A percentile compares a stretch with the other conserved stretches of the same genome.
phyloP scores from a whole-genome alignment of 2,888 invertebrate species.

The Cyrtodaria siliqua region DNA sequence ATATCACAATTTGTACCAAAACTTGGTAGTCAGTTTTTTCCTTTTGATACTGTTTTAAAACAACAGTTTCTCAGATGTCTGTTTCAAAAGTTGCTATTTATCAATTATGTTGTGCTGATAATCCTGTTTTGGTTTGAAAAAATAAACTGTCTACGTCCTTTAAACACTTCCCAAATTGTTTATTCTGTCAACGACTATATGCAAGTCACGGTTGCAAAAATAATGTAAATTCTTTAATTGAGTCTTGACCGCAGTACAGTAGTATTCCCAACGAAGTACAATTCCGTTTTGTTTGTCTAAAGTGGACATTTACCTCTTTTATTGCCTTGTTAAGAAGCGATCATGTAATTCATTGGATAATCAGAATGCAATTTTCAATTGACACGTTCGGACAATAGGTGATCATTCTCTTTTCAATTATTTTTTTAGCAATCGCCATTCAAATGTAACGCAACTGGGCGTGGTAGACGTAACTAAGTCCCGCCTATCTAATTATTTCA shows the following conservation, averaged over 20 bases:
- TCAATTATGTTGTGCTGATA: too few species aligned
- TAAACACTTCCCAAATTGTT: too few species aligned
- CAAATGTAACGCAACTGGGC: constrained; percentile 22
- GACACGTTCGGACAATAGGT: constrained; percentile 53
- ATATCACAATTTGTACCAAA: not conserved
- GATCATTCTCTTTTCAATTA: constrained; percentile 61
- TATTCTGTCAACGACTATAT: too few species aligned
- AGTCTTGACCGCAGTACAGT: not conserved
- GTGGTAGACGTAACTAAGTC: constrained; percentile 26
- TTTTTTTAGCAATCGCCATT: constrained; percentile 31
- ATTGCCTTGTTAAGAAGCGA: constrained; percentile 29
- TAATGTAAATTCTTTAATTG: not conserved
- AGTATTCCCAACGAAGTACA: not conserved
- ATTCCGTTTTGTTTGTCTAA: not conserved
- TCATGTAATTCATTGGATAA: constrained; percentile 63
- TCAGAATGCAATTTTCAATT: constrained; percentile 52
- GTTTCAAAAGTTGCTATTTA: too few species aligned
- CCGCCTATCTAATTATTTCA: constrained; percentile 32
- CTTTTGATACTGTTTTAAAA: too few species aligned
- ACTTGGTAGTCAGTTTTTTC: too few species aligned
- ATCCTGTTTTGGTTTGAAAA: too few species aligned
- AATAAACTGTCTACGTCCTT: too few species aligned
- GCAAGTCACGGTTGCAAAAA: not conserved
- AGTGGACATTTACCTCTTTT: not conserved
- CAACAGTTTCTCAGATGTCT: too few species aligned